Base-by-base conservation (phyloP, 2,888 invertebrate species). In the Coecobrya sp. region DNA sequence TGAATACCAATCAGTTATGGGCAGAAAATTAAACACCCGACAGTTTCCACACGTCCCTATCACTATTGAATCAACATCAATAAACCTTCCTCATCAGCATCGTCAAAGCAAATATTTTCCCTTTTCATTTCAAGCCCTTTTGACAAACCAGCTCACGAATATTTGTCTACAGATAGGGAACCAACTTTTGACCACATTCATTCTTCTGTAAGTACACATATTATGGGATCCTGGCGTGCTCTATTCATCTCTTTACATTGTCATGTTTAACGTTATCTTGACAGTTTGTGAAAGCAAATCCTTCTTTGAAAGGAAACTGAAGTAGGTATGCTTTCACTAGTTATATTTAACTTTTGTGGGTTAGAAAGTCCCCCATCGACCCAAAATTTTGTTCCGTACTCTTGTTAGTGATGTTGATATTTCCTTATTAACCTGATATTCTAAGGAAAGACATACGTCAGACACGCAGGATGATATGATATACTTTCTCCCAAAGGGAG, bases 1-100 rank as follows among this genome's bases (percentile, higher is more conserved):
- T 73, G 70, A 73, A 73, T 73, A 73, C 42, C 70, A 73, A 73
- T 73, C 70, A 73, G 70, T 13, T 7, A 59, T 11, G 13, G 59
- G 22, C 5, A 42, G 16, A 19, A 19, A 73, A 36, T 42, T 1
- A 73, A 73, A 36, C 65, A 73, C 30, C 36, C 25, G 0, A 1
- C 4, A 65, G 36, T 19, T 73, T 42, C 42, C 70, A 73, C 13
- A 19, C 16, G 8, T 49, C 11, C 1, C 49, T 11, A 10, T 55
- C 22, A 73, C 22, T n/a, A 73, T 19, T 68, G 2, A 30, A 36
- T 27, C 25, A 30, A 13, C 68, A 42, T 36, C 70, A 19, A 3
- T 19, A n/a, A 10, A 1, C 22, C 68, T 30, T 68, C n/a, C 11
- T 36, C 36, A 65, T 70, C 70, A n/a, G 70, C 5, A 16, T 10